Conservation (phyloP, 2,113 vertebrate genomes). For the Hipposideros armiger region DNA sequence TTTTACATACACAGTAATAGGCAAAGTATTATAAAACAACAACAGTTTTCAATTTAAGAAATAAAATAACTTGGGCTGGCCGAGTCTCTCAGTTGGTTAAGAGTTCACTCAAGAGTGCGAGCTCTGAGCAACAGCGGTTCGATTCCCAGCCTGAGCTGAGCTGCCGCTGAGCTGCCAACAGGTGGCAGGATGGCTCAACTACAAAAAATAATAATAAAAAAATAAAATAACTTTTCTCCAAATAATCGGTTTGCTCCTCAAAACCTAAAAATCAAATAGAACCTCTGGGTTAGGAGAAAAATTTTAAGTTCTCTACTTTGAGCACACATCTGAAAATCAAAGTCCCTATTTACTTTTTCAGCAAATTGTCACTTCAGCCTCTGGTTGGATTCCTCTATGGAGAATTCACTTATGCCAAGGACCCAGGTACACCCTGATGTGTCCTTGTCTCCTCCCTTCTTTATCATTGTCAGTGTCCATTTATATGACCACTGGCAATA, state of each 20-base stretch:
- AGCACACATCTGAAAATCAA: neutral
- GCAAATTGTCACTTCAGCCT: neutral
- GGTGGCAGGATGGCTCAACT: too few species aligned
- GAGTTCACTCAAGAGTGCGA: too few species aligned
- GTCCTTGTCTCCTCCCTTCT: neutral
- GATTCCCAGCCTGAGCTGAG: too few species aligned
- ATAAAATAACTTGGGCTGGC: neutral
- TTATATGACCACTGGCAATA: neutral
- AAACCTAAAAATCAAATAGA: conserved; percentile 16
- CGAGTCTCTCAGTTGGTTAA: too few species aligned
- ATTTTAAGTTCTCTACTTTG: neutral
- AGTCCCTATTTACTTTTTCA: neutral
- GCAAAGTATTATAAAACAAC: neutral
- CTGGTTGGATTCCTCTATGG: neutral
- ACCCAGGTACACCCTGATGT: neutral
- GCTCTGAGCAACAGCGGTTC: too few species aligned
- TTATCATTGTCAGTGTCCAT: neutral
- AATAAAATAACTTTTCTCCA: neutral
- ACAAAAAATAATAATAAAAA: neutral
- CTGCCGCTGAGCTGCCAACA: too few species aligned
- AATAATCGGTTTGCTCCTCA: neutral
- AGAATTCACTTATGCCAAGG: neutral
- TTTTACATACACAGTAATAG: neutral
- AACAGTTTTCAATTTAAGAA: neutral
- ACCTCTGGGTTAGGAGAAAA: neutral